Base-by-base conservation (phyloP, 2,113 vertebrate genomes). In the Pitta sordida region DNA sequence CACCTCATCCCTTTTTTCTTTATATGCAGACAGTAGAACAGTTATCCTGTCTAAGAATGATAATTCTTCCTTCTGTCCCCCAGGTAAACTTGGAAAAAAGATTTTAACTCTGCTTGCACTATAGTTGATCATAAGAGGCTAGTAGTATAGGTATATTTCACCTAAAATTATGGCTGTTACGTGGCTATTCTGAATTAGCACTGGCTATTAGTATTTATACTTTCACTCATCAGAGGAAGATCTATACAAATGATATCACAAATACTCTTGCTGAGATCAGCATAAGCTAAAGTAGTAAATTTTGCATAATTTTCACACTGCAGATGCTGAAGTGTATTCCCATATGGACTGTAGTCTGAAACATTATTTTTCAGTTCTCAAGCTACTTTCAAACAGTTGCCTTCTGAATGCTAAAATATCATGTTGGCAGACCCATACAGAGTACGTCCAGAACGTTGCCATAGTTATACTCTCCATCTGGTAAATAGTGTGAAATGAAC, bases 391-490 rank as follows among this genome's bases (percentile, higher is more conserved):
- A 86, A 81, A 58, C 21, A 44, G 43, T 36, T 83, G 39, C 37
- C 34, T 79, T 86, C 34, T 58, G 55, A 53, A 83, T 65, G 62
- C 36, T 83, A 82, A 70, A 74, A 16, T 71, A 37, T 24, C 5
- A 0, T 14, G 18, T 37, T 79, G 52, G 73, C 64, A 96, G 67
- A 75, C 73, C 60, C 64, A 68, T 36, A 39, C 8, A 43, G 32
- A 73, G 12, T 6, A 10, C 27, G 60, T 62, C 44, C 90, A 55
- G 23, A 75, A 73, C 15, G 69, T 91, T 88, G 32, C 83, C 29
- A 77, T 69, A 68, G 82, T 87, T 91, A 89, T 78, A 86, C 68
- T 93, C 64, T 88, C 63, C 89, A 86, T 90, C 94, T 94, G 76
- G 55, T 87, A 79, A 94, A 86, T 71, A 86, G 51, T 34, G 51